Evolutionary conservation across 2,888 invertebrate species (phyloP), one percentile per base, ranked within the genome.

Genomic region (Metopia argyrocephala): DNA sequence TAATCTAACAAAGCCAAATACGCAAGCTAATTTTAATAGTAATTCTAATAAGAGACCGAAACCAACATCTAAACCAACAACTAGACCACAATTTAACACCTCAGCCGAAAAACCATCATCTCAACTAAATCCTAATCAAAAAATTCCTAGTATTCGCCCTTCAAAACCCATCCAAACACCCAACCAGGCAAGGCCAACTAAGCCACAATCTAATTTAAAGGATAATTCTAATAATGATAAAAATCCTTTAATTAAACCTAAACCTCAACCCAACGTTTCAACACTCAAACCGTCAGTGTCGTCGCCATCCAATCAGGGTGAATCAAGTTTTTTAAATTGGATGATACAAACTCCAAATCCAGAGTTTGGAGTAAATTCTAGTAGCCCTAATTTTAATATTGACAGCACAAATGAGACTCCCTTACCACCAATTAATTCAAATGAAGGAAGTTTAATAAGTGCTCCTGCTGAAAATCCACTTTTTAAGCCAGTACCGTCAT

Each of bases 381-480:
- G 31, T 45, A 18, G 0, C 9, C 2, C 9, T 38, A 20, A 6
- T 28, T 2, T 9, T 20, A 18, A 20, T 31, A 56, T 5, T 9
- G n/a, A 3, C 0, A 71, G 45, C 54, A 61, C 71, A 20, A 12
- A 59, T 4, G 59, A 31, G 20, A 69, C 20, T 59, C 54, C 66
- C 2, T 25, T 56, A n/a, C 66, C 56, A 7, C 18, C 12, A 38
- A n/a, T 25, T 12, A n/a, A 48, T 48, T 21, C 25, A 21, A 38
- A 38, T 38, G 12, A 21, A 12, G 20, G 31, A 27, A 20, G 12
- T 75, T 20, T 50, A 28, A 50, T 70, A 25, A 50, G 50, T 70
- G 23, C 21, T 9, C 2, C 4, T 15, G 70, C 12, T 12, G 5
- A 6, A 38, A 61, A 61, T 50, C 57, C 57, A n/a, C 57, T 48